A percentile compares a stretch with the other conserved stretches of the same genome.
phyloP scores from a whole-genome alignment of 2,113 vertebrate genomes.

The Haemorhous mexicanus region DNA sequence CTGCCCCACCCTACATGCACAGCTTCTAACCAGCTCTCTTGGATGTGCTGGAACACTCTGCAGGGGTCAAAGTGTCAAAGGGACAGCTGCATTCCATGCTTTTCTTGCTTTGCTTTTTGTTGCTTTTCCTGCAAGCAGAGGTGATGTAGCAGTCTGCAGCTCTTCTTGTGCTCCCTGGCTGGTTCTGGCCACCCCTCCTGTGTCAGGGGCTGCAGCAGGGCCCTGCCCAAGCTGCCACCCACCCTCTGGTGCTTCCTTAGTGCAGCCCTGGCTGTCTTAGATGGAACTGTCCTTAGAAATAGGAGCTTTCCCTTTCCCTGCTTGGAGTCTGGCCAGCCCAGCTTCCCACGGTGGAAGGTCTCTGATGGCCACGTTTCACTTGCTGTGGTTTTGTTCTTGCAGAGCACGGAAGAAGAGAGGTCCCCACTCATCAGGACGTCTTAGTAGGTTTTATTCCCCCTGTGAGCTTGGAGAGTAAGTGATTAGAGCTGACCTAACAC shows the following conservation, averaged over 20 bases:
- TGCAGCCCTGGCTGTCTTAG: neutral
- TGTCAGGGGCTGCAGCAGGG: neutral
- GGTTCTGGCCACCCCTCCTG: neutral
- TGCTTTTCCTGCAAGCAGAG: neutral
- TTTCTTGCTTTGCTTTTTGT: neutral
- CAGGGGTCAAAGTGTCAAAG: neutral
- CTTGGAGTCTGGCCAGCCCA: neutral
- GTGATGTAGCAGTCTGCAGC: neutral
- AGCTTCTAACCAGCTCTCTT: neutral
- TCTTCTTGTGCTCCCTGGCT: neutral
- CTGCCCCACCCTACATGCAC: neutral
- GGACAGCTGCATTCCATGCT: neutral
- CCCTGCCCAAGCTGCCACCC: neutral
- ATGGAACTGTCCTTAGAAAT: neutral
- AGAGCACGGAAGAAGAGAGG: slow-evolving; percentile 74
- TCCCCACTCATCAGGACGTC: slow-evolving; percentile 73
- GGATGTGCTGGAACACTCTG: neutral
- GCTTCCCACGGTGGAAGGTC: neutral
- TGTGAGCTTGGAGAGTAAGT: slow-evolving; percentile 16
- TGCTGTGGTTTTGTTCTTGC: neutral
- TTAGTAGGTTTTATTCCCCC: slow-evolving; percentile 28
- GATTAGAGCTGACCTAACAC: slow-evolving; percentile 13
- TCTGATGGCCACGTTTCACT: neutral
- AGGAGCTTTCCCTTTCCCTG: neutral
- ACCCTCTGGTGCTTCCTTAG: neutral